Conservation (phyloP, 2,888 invertebrate species). For the Lithophane ornitopus region DNA sequence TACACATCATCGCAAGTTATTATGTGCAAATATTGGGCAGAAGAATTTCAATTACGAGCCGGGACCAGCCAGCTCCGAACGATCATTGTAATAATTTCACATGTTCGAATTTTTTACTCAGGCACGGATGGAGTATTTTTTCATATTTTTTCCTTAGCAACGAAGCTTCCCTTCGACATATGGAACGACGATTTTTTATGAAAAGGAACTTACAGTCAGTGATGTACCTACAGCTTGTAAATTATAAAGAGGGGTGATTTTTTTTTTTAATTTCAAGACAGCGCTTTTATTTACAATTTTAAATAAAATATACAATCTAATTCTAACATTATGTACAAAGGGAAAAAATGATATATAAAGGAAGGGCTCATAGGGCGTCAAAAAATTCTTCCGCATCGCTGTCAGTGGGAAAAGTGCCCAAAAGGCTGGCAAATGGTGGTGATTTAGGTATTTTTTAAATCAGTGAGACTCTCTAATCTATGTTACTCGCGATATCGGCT, state of each 20-base stretch:
- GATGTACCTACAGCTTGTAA: not conserved
- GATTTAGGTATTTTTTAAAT: too few species aligned
- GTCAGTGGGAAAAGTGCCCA: too few species aligned
- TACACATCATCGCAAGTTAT: slow-evolving; percentile 52
- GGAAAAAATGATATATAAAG: too few species aligned
- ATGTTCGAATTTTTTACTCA: slow-evolving; percentile 47
- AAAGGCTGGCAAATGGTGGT: too few species aligned
- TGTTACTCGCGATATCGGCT: not conserved
- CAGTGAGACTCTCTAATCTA: too few species aligned
- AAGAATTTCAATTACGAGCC: slow-evolving; percentile 57
- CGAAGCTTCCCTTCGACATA: not conserved
- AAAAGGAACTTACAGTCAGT: not conserved
- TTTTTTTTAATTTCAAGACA: too few species aligned
- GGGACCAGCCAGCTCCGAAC: not conserved
- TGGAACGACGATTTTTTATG: slow-evolving; percentile 1
- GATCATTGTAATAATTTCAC: slow-evolving; percentile 53
- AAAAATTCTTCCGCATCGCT: too few species aligned
- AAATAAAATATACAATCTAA: too few species aligned
- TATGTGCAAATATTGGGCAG: slow-evolving; percentile 55
- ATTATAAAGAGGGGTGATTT: too few species aligned
- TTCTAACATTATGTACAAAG: too few species aligned
- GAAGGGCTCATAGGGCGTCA: too few species aligned
- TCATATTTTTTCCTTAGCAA: slow-evolving; percentile 18
- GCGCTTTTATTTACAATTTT: too few species aligned
- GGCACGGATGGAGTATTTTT: slow-evolving; percentile 21